Conservation (phyloP, 2,113 vertebrate species). For the Thryonomys swinderianus region DNA sequence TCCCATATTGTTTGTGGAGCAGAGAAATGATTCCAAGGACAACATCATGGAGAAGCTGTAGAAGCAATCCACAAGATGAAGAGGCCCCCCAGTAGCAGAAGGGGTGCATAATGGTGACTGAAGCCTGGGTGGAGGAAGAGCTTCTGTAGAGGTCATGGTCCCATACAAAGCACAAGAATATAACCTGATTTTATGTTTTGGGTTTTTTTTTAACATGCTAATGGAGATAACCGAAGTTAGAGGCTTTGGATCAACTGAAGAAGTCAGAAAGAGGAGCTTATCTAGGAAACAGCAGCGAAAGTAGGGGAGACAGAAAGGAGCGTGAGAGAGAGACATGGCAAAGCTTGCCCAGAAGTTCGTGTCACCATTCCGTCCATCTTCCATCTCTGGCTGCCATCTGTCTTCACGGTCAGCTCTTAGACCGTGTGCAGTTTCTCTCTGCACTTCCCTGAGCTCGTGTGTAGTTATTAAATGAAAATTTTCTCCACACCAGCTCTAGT, state of each 20-base stretch:
- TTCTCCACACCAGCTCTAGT: constrained; percentile 13
- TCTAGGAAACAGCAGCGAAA: not conserved
- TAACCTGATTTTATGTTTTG: not conserved
- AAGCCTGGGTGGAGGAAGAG: not conserved
- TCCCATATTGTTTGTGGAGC: too few relatives aligned
- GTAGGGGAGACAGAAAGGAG: not conserved
- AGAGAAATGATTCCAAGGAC: not conserved
- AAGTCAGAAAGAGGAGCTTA: not conserved
- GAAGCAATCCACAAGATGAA: not conserved
- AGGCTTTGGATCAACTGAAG: not conserved
- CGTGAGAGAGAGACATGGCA: not conserved
- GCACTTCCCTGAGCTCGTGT: not conserved
- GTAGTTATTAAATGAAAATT: not conserved
- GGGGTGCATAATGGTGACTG: not conserved
- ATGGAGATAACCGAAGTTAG: not conserved
- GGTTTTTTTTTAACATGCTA: not conserved
- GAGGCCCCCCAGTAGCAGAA: not conserved
- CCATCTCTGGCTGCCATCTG: not conserved
- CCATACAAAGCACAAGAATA: not conserved
- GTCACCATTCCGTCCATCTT: not conserved
- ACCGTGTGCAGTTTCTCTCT: not conserved
- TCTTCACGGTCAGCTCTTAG: not conserved
- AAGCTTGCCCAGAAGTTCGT: not conserved
- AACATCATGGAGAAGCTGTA: not conserved
- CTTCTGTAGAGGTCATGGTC: not conserved